Evolutionary conservation across 2,797 vertebrate species (phyloP).

Genomic region (Lycodopsis pacificus): DNA sequence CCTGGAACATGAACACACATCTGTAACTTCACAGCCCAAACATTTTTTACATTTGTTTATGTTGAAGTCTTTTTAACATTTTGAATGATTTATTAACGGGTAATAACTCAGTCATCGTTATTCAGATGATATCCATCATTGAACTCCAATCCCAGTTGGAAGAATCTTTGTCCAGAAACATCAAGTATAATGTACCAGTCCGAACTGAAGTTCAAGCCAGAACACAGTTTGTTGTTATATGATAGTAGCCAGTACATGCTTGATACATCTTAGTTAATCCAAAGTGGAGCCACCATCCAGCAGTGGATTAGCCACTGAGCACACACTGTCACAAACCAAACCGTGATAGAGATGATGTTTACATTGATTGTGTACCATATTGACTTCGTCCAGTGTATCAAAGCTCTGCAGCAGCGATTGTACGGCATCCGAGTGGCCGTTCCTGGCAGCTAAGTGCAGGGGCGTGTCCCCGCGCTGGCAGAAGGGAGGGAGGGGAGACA

Average conservation of each 20-base stretch:
- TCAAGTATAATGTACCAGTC: constrained; percentile 4
- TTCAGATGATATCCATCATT: neutral
- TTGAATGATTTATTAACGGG: neutral
- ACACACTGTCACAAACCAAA: constrained; percentile 51
- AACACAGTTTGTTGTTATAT: constrained; percentile 15
- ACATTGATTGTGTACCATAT: constrained; percentile 83
- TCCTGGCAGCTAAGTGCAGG: constrained; percentile 87
- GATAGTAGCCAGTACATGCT: constrained; percentile 29
- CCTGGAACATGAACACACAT: neutral
- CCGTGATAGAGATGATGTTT: constrained; percentile 56
- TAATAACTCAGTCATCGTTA: neutral
- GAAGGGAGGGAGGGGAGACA: constrained; percentile 63
- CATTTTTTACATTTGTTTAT: neutral
- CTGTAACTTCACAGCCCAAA: constrained; percentile 1
- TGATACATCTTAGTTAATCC: constrained; percentile 45
- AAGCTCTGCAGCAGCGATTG: constrained; percentile 86
- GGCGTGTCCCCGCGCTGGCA: constrained; percentile 85
- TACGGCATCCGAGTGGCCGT: constrained; percentile 84
- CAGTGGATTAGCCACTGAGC: constrained; percentile 51
- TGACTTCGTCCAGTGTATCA: constrained; percentile 86
- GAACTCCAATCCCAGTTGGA: neutral
- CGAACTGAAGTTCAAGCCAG: constrained; percentile 9
- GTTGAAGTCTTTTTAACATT: neutral
- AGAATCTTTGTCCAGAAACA: neutral
- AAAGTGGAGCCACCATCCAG: constrained; percentile 37